These are phyloP conservation scores for Homalodisca vitripennis DNA, from an alignment of 1,140 invertebrate genomes.

Conservation along the genomic window DNA sequence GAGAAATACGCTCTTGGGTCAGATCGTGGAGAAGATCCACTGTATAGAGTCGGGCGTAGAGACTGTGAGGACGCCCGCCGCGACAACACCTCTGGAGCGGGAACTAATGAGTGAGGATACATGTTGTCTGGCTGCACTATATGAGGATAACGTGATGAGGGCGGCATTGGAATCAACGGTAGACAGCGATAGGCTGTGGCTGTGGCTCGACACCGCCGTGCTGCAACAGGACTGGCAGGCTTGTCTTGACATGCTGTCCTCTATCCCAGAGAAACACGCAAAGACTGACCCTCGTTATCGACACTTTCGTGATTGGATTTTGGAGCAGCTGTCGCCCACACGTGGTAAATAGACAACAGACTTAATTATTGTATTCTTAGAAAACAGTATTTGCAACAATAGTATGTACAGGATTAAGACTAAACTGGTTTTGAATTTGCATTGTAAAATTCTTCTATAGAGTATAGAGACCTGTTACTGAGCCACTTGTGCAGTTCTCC, in stretches of 20 bases:
- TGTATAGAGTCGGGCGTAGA: constrained; percentile 11
- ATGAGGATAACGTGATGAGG: constrained; percentile 3
- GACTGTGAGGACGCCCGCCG: neutral
- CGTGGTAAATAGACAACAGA: too few species aligned
- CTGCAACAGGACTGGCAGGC: constrained; percentile 13
- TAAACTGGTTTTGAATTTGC: too few species aligned
- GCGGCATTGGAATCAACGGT: neutral
- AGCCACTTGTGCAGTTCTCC: too few species aligned
- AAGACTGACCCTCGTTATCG: neutral
- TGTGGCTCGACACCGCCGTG: neutral
- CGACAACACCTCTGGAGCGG: neutral
- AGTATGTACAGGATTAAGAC: too few species aligned
- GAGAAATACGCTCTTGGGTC: constrained; percentile 12
- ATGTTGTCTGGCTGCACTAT: neutral
- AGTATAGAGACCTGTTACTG: too few species aligned
- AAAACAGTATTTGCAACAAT: too few species aligned
- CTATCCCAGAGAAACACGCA: constrained; percentile 4
- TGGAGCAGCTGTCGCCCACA: constrained; percentile 3
- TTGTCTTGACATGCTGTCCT: neutral
- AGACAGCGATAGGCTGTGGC: neutral
- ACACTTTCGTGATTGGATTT: neutral
- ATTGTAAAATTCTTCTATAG: too few species aligned
- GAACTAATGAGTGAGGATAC: neutral
- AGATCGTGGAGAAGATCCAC: constrained; percentile 16
- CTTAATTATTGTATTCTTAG: too few species aligned